A percentile compares a stretch with the other conserved stretches of the same genome.
These are phyloP conservation scores for Garrulus glandarius DNA, from an alignment of 2,797 vertebrate genomes.

Conservation along the genomic window DNA sequence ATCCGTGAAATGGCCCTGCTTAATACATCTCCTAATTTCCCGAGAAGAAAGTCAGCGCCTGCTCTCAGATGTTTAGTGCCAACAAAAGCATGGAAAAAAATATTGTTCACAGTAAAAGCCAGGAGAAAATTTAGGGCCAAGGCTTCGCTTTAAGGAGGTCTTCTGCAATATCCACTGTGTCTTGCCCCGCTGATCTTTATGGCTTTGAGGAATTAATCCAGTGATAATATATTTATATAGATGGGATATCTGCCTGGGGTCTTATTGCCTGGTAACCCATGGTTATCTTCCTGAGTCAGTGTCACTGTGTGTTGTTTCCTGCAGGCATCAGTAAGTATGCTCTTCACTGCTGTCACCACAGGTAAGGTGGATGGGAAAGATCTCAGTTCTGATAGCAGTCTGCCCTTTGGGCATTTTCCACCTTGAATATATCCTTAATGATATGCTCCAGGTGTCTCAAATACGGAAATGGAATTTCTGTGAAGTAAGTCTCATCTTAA, in stretches of 20 bases:
- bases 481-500: background rate
- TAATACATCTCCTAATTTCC: background rate
- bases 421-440: background rate
- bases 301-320: background rate
- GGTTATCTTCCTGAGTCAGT: background rate
- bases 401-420: background rate
- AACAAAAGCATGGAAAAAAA: constrained; percentile 20
- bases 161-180: background rate
- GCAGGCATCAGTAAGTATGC: background rate
- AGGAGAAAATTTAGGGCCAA: background rate
- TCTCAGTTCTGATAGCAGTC: background rate
- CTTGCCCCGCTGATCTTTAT: background rate
- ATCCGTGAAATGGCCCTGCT: background rate
- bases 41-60: background rate
- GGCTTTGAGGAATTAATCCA: background rate
- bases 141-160: background rate
- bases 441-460: background rate
- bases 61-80: background rate
- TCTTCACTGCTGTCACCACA: background rate
- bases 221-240: background rate
- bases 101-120: background rate
- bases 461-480: background rate
- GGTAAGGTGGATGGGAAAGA: background rate
- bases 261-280: background rate
- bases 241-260: background rate